Evolutionary conservation across 2,888 invertebrate genomes (phyloP), one percentile per base, ranked within the genome.

Genomic region (Lepidochrysops patricia): DNA sequence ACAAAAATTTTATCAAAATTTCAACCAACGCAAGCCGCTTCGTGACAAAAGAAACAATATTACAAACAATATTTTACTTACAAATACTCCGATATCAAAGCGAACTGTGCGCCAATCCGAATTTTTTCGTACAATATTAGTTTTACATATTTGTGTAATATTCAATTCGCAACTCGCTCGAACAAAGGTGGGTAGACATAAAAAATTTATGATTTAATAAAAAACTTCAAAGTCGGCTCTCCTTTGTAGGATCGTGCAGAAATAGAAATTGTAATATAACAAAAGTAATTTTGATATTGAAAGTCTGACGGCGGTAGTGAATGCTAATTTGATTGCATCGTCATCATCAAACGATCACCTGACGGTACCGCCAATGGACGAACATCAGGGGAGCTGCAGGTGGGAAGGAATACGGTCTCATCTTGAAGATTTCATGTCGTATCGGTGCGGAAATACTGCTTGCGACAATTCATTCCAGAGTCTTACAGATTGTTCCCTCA

Each of bases 161-260:
- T 4, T 12, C 25, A n/a, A n/a, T n/a, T n/a, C n/a, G n/a, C 26
- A 26, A 26, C 26, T n/a, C 26, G 25, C n/a, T 26, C 25, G 13
- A 50, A 52, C 52, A 13, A 27, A 52, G 26, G 27, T 52, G 27
- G 13, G 26, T 27, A 23, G 27, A 13, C 13, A 25, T 6, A 27
- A 52, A 27, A 52, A 52, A 52, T 52, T 52, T 52, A 52, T 52
- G 52, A 52, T 52, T 27, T 13, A 52, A 52, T 52, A 52, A 26
- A 43, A 52, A 27, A 52, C 52, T 52, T 52, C 52, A 52, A 52
- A 52, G 52, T 52, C 3, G 27, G 13, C 13, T 6, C n/a, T 52
- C 15, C 26, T 52, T 52, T 52, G 52, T 52, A 52, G 52, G 27
- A 34, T 6, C 26, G 13, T 27, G 2, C 7, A 7, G 3, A 13